Evolutionary conservation across 2,113 vertebrate species (phyloP), one percentile per base, ranked within the genome.

Genomic region (Periophthalmus modestus): DNA sequence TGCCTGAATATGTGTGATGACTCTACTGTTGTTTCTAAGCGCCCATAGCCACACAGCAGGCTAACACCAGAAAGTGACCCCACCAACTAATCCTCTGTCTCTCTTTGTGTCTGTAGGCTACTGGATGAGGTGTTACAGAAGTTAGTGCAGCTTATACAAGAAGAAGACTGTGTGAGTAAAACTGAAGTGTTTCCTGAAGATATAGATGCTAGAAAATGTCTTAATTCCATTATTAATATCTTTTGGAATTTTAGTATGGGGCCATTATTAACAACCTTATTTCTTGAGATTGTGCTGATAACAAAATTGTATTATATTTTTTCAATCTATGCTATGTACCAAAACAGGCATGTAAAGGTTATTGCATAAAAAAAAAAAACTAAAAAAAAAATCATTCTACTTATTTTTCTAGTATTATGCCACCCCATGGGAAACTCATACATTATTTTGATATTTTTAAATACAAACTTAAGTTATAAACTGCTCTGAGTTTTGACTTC

Each of bases 141-240:
- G 78, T 87, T 96, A 71, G 95, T 96, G 10, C 94, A 94, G 47
- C 84, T 96, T 80, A 95, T 96, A 23, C 95, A 96, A 79, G 95
- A 96, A 55, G 95, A 96, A 84, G 95, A 96, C 23, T 96, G 95
- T 86, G 95, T 96, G 92, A 95, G 95, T 95, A 63, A 72, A 43
- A 66, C 61, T 43, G 18, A 55, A 21, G 5, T 15, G 12, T 33
- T 28, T 0, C 7, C 54, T 2, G 7, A 54, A 54, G 19, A 9
- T 5, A 50, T 1, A 50, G 19, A 5, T 18, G 52, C 18, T 54
- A 52, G 18, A 19, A 54, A 19, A 54, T 4, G 6, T 54, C 52
- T 19, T n/a, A 9, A 7, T 54, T n/a, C 0, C 2, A 52, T 4
- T 18, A 19, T 52, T 52, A 9, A 9, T 7, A 4, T 46, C 11